phyloP scores from a whole-genome alignment of 23 tunicate genomes.

The Diplosoma virens region DNA sequence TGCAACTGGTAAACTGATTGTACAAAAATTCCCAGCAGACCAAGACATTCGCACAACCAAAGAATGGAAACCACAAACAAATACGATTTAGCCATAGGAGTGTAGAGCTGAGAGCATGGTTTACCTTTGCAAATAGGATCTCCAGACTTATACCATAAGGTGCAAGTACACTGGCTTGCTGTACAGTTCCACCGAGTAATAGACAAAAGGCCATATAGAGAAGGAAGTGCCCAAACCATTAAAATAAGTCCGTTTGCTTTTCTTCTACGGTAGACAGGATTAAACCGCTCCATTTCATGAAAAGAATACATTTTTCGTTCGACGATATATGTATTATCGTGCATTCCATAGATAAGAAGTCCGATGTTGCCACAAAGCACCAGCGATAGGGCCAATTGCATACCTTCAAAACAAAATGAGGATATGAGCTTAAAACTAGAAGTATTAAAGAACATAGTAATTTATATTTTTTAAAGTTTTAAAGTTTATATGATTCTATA shows the following conservation, averaged over 20 bases:
- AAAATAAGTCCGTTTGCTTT: slow-evolving; percentile 68
- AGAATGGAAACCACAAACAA: slow-evolving; percentile 67
- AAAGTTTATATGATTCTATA: too few relatives aligned
- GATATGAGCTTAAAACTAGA: too few relatives aligned
- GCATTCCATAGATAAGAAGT: slow-evolving; percentile 81
- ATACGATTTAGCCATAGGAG: slow-evolving; percentile 92
- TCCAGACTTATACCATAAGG: slow-evolving; percentile 50
- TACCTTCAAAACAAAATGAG: slow-evolving; percentile 48
- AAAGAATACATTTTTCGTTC: slow-evolving; percentile 23
- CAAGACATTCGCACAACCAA: slow-evolving; percentile 81
- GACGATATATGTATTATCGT: slow-evolving; percentile 73
- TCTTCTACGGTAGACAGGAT: slow-evolving; percentile 41
- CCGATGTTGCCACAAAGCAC: slow-evolving; percentile 94
- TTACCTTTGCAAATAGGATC: slow-evolving; percentile 43
- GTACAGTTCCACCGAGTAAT: slow-evolving; percentile 94
- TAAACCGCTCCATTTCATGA: not conserved
- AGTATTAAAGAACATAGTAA: too few relatives aligned
- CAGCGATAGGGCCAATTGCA: slow-evolving; percentile 76
- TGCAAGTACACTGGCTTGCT: slow-evolving; percentile 50
- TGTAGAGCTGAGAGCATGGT: slow-evolving; percentile 69
- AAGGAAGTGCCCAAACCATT: slow-evolving; percentile 79
- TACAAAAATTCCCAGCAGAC: slow-evolving; percentile 39
- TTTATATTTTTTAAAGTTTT: too few relatives aligned
- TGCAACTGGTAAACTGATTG: slow-evolving; percentile 40
- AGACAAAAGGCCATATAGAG: slow-evolving; percentile 65